Conservation (phyloP, 2,113 vertebrate species). For the Misgurnus anguillicaudatus region DNA sequence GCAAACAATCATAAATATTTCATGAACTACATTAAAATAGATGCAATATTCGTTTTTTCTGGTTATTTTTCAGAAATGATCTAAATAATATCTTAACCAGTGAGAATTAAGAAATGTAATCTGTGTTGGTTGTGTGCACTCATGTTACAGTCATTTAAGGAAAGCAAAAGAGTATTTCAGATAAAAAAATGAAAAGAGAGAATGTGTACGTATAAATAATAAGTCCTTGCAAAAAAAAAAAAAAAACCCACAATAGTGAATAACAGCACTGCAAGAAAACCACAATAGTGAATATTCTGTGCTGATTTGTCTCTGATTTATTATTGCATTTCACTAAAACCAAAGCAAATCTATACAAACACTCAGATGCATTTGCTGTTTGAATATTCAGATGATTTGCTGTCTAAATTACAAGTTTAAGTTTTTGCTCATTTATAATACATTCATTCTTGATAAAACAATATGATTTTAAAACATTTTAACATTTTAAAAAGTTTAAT, state of each 20-base stretch:
- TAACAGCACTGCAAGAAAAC: neutral
- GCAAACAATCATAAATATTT: conserved; percentile 69
- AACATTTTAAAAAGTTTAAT: neutral
- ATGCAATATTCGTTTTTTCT: conserved; percentile 42
- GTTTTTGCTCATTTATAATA: no score
- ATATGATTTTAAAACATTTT: no score
- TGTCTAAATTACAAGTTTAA: no score
- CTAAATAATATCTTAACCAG: conserved; percentile 47
- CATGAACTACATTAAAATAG: conserved; percentile 60
- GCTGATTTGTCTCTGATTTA: neutral
- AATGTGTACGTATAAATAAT: neutral
- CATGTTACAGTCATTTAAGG: neutral
- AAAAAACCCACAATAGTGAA: neutral
- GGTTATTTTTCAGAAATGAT: conserved; percentile 36
- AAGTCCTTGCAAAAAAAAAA: neutral
- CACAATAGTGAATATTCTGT: neutral
- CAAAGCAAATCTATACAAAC: neutral
- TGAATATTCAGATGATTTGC: neutral
- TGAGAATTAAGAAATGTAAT: conserved; percentile 30
- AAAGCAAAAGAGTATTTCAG: neutral
- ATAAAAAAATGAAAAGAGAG: neutral
- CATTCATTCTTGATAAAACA: neutral
- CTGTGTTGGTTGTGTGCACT: conserved; percentile 9
- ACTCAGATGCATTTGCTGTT: neutral
- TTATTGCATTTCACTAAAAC: neutral